Evolutionary conservation across 1,140 invertebrate genomes (phyloP), one percentile per base, ranked within the genome.

Genomic region (Tigriopus japonicus): DNA sequence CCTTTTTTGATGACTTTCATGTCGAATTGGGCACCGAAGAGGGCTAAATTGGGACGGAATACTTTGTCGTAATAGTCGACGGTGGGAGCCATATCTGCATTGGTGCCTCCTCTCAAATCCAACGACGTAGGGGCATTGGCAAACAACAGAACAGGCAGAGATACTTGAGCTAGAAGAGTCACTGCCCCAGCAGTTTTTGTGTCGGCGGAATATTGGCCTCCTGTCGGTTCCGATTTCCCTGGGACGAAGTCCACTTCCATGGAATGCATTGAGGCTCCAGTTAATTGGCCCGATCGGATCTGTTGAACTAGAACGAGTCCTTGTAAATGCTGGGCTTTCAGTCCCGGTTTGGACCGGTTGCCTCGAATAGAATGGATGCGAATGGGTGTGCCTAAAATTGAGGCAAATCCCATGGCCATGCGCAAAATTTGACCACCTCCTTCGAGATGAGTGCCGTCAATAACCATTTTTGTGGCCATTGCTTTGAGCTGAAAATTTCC

Each of bases 391-490:
- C 24, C 12, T 15, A 53, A 19, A 7, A 60, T 15, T 1, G 42
- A 17, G 58, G 42, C 19, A 14, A 60, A 15, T 14, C n/a, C 35
- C 14, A 60, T 21, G n/a, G 59, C 15, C 14, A 61, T 60, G 1
- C 59, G 15, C 14, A 61, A 23, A 12, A 61, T 53, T 54, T 61
- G 59, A 15, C 59, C 59, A 6, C 59, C 59, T 13, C 59, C 59
- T 54, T 61, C 59, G 6, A 61, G 15, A 23, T 54, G 21, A 15
- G 17, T 56, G 2, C 59, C 59, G 40, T 53, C 51, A 13, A 61
- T 53, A 6, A 6, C 7, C 3, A 55, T 49, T 21, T 17, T 49
- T 9, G 28, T 35, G 28, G 28, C 28, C 28, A 35, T 35, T 5
- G 28, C 28, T 35, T 35, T 35, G 28, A 35, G 9, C 28, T 35